Evolutionary conservation across 2,797 vertebrate genomes (phyloP).

Genomic region (Ctenopoma multispine): DNA sequence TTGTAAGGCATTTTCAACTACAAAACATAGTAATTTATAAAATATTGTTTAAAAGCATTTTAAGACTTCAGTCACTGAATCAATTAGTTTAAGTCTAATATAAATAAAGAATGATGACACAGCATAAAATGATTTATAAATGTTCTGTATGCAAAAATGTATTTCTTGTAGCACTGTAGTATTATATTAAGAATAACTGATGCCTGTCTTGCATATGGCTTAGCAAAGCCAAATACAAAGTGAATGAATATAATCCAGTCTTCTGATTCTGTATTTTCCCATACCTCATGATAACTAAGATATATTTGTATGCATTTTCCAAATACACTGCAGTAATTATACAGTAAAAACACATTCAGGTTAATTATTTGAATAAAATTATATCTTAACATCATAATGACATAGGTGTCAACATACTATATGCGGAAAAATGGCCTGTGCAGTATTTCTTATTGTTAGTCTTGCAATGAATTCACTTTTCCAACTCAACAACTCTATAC

Average conservation of each 20-base stretch:
- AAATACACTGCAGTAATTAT: not conserved
- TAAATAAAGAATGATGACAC: constrained; percentile 35
- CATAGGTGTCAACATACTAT: no score
- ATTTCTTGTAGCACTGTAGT: constrained; percentile 7
- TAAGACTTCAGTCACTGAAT: constrained; percentile 14
- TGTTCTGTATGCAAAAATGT: constrained; percentile 12
- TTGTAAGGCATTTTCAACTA: not conserved
- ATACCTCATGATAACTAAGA: not conserved
- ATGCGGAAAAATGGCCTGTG: not conserved
- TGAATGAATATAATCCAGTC: constrained; percentile 25
- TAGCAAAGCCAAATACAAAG: constrained; percentile 37
- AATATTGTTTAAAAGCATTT: constrained; percentile 11
- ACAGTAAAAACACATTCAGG: not conserved
- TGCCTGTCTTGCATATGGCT: constrained; percentile 19
- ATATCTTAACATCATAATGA: no score
- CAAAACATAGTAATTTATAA: constrained; percentile 15
- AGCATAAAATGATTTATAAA: constrained; percentile 29
- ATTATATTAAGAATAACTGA: constrained; percentile 21
- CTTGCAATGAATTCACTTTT: not conserved
- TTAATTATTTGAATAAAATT: not conserved
- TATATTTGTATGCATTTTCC: constrained; percentile 8
- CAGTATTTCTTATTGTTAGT: not conserved
- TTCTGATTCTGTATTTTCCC: constrained; percentile 24
- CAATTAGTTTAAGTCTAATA: not conserved
- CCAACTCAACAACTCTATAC: not conserved